Conservation (phyloP, 2,888 invertebrate species). For the Balanococcus diminutus region DNA sequence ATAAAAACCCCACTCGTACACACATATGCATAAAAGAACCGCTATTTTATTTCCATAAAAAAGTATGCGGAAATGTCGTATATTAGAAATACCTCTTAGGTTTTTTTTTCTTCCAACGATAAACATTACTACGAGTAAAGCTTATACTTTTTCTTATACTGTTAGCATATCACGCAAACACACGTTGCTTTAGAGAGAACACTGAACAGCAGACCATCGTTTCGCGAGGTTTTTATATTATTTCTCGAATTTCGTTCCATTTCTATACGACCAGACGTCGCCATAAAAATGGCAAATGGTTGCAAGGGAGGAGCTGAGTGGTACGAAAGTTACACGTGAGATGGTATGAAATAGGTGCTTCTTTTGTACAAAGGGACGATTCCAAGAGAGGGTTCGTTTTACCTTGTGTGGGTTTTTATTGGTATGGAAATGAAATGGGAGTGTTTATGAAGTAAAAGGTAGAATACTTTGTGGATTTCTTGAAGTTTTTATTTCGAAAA, state of each 20-base stretch:
- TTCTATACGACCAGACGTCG: not conserved
- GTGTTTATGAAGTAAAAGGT: not conserved
- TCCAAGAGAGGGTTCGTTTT: not conserved
- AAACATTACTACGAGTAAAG: not conserved
- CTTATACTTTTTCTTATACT: not conserved
- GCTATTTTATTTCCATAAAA: conserved; percentile 12
- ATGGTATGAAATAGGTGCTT: not conserved
- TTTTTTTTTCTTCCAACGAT: not conserved
- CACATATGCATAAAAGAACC: conserved; percentile 2
- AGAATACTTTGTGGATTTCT: not conserved
- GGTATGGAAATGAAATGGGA: not conserved
- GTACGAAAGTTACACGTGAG: not conserved
- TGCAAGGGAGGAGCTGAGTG: not conserved
- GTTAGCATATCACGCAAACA: not conserved
- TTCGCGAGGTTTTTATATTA: not conserved
- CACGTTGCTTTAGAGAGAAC: not conserved
- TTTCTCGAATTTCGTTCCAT: not conserved
- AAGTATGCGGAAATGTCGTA: not conserved
- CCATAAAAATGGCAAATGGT: not conserved
- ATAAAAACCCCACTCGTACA: not conserved
- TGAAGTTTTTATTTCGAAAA: not conserved
- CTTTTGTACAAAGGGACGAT: too few relatives aligned
- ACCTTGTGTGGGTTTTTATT: not conserved
- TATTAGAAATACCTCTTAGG: not conserved
- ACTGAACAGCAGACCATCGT: not conserved